Percentiles rank a stretch among this genome's conserved stretches.
Conservation (phyloP, 2,888 invertebrate genomes). For the Oxyscelio sp. region DNA sequence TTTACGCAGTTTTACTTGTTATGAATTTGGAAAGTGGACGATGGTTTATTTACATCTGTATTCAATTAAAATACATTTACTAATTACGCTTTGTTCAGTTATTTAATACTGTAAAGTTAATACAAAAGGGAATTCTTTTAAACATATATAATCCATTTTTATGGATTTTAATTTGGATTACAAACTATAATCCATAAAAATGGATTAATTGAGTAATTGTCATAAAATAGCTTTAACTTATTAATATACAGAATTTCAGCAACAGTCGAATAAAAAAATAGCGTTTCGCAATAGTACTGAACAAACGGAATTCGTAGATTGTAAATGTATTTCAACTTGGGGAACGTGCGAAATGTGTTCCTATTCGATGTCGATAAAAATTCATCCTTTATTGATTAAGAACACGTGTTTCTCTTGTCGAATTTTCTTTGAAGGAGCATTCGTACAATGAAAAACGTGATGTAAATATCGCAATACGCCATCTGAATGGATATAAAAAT, state of each 20-base stretch:
- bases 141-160: no score
- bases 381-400: constrained; percentile 26
- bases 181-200: no score
- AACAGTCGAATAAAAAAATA: constrained; percentile 26
- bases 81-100: constrained; percentile 22
- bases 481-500: constrained; percentile 38
- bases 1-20: constrained; percentile 58
- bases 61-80: constrained; percentile 33
- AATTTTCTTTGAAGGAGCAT: constrained; percentile 21
- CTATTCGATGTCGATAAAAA: background rate
- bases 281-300: constrained; percentile 4
- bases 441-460: constrained; percentile 35
- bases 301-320: constrained; percentile 3
- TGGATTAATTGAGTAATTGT: no score
- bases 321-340: constrained; percentile 20
- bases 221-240: no score
- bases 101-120: constrained; percentile 16
- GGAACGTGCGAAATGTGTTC: constrained; percentile 5
- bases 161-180: no score
- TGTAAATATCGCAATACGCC: constrained; percentile 38
- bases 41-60: constrained; percentile 26
- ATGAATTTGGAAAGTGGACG: constrained; percentile 22
- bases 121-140: no score
- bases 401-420: constrained; percentile 17
- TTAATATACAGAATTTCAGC: no score